These are phyloP conservation scores for Napeogenes inachia DNA, from an alignment of 2,888 invertebrate species.

Conservation along the genomic window DNA sequence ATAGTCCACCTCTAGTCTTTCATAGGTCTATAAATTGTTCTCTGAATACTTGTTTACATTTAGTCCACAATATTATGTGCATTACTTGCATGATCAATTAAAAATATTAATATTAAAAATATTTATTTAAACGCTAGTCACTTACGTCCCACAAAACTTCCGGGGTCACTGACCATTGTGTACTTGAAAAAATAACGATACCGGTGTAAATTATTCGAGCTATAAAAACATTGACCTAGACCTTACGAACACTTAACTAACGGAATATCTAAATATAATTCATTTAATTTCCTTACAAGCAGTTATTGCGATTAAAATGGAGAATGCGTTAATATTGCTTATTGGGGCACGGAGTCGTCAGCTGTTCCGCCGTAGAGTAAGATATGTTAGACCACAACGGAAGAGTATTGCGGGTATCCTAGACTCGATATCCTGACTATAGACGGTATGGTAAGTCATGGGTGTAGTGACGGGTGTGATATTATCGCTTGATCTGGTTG, in stretches of 20 bases:
- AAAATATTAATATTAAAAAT: slow-evolving; percentile 25
- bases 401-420: no score
- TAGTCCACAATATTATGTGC: slow-evolving; percentile 38
- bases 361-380: no score
- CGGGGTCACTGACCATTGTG: slow-evolving; percentile 27
- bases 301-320: slow-evolving; percentile 2
- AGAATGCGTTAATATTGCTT: not conserved
- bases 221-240: slow-evolving; percentile 29
- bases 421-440: not conserved
- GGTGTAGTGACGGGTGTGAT: slow-evolving; percentile 23
- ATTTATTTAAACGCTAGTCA: slow-evolving; percentile 23
- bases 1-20: no score
- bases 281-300: slow-evolving; percentile 6
- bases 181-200: slow-evolving; percentile 20
- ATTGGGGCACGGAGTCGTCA: no score
- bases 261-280: slow-evolving; percentile 17
- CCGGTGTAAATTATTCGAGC: slow-evolving; percentile 29
- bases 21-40: no score
- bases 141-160: slow-evolving; percentile 17
- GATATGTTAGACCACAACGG: no score
- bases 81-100: slow-evolving; percentile 35
- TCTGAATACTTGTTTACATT: slow-evolving; percentile 61
- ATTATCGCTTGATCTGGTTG: slow-evolving; percentile 75
- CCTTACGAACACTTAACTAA: slow-evolving; percentile 15
- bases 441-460: slow-evolving; percentile 41